Evolutionary conservation across 1,140 invertebrate species (phyloP), one percentile per base, ranked within the genome.

Genomic region (Leptopilina boulardi): DNA sequence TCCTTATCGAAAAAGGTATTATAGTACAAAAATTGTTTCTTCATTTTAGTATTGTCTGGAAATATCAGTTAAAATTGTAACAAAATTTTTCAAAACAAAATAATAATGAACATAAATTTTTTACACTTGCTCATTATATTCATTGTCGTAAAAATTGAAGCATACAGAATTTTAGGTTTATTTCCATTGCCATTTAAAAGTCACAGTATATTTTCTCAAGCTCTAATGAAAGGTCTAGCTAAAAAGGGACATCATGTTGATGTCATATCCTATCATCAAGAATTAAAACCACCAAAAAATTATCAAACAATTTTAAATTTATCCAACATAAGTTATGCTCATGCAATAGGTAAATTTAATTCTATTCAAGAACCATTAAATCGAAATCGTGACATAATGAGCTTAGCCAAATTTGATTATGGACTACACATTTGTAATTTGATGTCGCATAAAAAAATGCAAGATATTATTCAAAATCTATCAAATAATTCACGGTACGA

Each of bases 181-280:
- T 84, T 89, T 72, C 88, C 89, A 34, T 75, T 84, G 13, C 86
- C 87, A 8, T 86, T 83, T 0, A 82, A 76, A 3, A 90, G 89
- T 78, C 89, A 91, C 77, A 86, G 88, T 73, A 71, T 86, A 15
- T 82, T 89, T 3, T 89, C 88, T 80, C 76, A 86, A 56, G 79
- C 89, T 19, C 38, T 91, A 3, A 88, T 88, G 6, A 76, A 85
- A 75, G 87, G 87, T 73, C 77, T 92, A 44, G 84, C 82, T 0
- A 87, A 82, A 38, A 80, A 87, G 70, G 91, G 91, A 8, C 91
- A 92, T 79, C 80, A 91, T 70, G 80, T 92, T 0, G 59, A 83
- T 0, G 59, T 70, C 6, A 70, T 75, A 5, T 59, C 47, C 2
- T 34, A 75, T 75, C 70, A 18, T 70, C 26, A 54, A n/a, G 9